Percentiles rank a stretch among this genome's conserved stretches.
Conservation (phyloP, 1,140 invertebrate species). For the Chlorops oryzae region DNA sequence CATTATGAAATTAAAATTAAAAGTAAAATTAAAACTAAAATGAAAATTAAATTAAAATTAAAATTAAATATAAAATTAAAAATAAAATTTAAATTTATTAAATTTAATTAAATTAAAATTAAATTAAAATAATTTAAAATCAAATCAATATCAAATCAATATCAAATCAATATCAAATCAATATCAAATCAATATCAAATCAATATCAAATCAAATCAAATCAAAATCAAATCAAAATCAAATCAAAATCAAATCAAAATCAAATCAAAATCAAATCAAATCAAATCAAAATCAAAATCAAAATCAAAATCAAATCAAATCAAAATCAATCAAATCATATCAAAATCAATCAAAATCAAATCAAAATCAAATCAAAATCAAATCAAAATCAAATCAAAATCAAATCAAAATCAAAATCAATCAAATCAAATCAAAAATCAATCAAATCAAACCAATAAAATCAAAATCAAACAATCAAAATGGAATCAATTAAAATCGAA, state of each 20-base stretch:
- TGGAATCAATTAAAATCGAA: neutral
- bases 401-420: neutral
- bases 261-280: neutral
- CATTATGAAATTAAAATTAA: neutral
- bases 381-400: neutral
- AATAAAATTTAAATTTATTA: neutral
- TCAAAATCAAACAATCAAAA: neutral
- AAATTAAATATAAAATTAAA: neutral
- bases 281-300: neutral
- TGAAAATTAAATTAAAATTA: neutral
- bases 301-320: neutral
- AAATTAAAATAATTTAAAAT: neutral
- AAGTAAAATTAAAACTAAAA: neutral
- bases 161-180: neutral
- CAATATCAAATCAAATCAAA: neutral
- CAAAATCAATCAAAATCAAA: neutral
- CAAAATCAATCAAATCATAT: neutral
- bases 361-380: neutral
- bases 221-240: neutral
- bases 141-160: neutral
- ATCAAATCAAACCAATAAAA: neutral
- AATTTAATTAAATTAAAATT: no score
- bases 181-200: neutral
- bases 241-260: neutral
- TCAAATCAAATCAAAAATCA: neutral